Evolutionary conservation across 1,140 invertebrate species (phyloP), one percentile per base, ranked within the genome.

Genomic region (Cephus cinctus): DNA sequence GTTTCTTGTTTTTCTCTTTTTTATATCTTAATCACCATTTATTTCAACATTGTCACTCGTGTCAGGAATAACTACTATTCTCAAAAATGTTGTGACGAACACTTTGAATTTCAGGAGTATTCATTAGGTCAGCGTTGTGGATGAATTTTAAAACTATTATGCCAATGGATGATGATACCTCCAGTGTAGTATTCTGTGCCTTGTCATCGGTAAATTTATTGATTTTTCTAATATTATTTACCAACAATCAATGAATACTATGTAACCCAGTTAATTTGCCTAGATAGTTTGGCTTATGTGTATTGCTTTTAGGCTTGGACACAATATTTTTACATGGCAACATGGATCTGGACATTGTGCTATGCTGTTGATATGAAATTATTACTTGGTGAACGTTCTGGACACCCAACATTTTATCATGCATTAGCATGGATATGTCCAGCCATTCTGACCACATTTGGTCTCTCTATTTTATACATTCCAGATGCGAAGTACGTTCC

Each of bases 311-410:
- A 91, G 88, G 87, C 86, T 5, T 89, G 87, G 83, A 90, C 85
- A 19, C 87, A 92, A 63, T 91, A 89, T 64, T 92, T 91, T 67
- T 92, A 91, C 57, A 88, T 86, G 58, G 84, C 86, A 6, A 89
- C 88, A 0, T 90, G 88, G 84, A 80, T 89, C 39, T 92, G 89
- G 89, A 92, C 88, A 3, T 73, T 92, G 12, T 87, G 84, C 59
- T 92, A 92, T 69, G 88, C 89, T 2, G 78, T 91, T 31, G 89
- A 92, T 58, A 89, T 88, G 68, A 83, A 83, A 67, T 69, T 84
- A 18, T 71, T 87, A 16, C 69, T 90, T 20, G 78, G 79, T 36
- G 84, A 88, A 43, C 73, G 79, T 62, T 71, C 81, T 16, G 80
- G 82, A 23, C 66, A 78, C 53, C 73, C 77, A 18, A 61, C 63